A percentile compares a stretch with the other conserved stretches of the same genome.
These are phyloP conservation scores for Rhinogobius similis DNA, from an alignment of 2,113 vertebrate genomes.

Conservation along the genomic window DNA sequence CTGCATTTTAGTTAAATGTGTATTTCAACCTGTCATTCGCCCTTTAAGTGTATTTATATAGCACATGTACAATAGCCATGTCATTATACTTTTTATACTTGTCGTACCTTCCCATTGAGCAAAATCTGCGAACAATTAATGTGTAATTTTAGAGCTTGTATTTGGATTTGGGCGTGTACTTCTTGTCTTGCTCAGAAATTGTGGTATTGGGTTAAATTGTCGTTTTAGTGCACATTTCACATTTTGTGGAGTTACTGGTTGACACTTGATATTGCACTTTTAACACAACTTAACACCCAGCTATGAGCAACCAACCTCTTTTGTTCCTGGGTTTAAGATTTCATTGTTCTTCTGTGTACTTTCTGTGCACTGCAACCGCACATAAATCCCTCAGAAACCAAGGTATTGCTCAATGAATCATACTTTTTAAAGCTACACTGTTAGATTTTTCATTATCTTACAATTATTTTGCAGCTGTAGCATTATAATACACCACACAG, in stretches of 20 bases:
- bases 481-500: too few relatives aligned
- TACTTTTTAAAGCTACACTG: too few relatives aligned
- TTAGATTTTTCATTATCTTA: too few relatives aligned
- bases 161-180: not conserved
- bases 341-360: not conserved
- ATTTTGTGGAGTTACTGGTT: slow-evolving; percentile 1
- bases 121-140: not conserved
- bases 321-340: not conserved
- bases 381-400: not conserved
- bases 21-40: too few relatives aligned
- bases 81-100: too few relatives aligned
- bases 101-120: not conserved
- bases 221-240: slow-evolving; percentile 19
- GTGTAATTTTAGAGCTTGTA: not conserved
- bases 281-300: not conserved
- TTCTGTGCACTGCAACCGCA: not conserved
- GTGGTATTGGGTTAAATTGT: not conserved
- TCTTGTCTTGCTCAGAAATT: slow-evolving; percentile 10
- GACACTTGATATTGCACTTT: slow-evolving; percentile 9
- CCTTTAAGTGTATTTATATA: too few relatives aligned
- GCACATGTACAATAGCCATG: too few relatives aligned
- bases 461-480: too few relatives aligned
- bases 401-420: not conserved
- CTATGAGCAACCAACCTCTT: slow-evolving; percentile 2
- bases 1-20: too few relatives aligned